phyloP scores from a whole-genome alignment of 2,113 vertebrate genomes.

The Mus spicilegus region DNA sequence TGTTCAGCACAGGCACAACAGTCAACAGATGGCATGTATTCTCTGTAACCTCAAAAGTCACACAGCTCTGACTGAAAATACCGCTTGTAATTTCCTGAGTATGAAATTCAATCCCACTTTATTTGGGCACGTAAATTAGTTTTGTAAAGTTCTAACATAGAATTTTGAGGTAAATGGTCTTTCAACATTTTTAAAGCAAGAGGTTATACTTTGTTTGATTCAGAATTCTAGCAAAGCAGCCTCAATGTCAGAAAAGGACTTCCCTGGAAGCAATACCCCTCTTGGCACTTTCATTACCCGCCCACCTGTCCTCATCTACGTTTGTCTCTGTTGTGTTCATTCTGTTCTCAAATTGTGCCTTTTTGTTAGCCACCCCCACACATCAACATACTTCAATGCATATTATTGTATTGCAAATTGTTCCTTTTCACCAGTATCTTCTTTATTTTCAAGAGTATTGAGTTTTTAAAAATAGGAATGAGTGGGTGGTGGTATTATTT shows the following conservation, averaged over 20 bases:
- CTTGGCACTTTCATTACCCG: background rate
- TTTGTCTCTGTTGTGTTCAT: background rate
- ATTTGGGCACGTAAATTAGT: conserved; percentile 19
- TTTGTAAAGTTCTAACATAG: conserved; percentile 7
- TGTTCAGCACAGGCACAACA: background rate
- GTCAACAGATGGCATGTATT: background rate
- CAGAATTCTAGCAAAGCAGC: background rate
- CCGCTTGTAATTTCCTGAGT: background rate
- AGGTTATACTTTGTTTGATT: conserved; percentile 8
- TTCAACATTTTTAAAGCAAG: conserved; percentile 4
- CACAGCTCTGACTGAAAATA: background rate
- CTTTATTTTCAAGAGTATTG: conserved; percentile 37
- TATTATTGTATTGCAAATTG: conserved; percentile 33
- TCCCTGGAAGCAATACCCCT: background rate
- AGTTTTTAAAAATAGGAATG: background rate
- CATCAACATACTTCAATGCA: background rate
- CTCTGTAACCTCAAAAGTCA: background rate
- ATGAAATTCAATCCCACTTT: conserved; percentile 19
- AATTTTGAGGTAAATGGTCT: conserved; percentile 20
- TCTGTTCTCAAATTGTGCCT: background rate
- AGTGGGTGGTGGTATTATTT: background rate
- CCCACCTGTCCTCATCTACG: background rate
- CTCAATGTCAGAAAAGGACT: background rate
- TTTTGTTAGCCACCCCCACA: background rate
- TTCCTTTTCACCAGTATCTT: background rate